Evolutionary conservation across 2,113 vertebrate species (phyloP).

Genomic region (Spheniscus mendiculus): DNA sequence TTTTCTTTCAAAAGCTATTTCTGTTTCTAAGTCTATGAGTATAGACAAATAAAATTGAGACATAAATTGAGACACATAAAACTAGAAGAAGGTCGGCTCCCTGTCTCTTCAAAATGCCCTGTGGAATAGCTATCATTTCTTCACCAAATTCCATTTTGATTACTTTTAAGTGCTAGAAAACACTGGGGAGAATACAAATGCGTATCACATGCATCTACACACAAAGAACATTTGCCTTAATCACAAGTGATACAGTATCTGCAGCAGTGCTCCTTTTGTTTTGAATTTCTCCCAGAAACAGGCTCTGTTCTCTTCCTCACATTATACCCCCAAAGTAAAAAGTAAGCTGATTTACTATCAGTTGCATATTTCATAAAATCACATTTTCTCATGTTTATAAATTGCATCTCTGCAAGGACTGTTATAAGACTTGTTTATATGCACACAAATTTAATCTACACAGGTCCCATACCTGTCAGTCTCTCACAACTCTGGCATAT

Average conservation of each 20-base stretch:
- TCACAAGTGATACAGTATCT: neutral
- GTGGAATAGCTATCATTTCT: neutral
- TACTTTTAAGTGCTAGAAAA: neutral
- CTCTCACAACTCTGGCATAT: neutral
- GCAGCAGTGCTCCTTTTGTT: neutral
- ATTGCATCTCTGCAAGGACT: neutral
- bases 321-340: neutral
- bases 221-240: neutral
- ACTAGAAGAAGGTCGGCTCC: neutral
- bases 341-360: conserved; percentile 3
- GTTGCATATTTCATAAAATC: neutral
- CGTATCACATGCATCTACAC: neutral
- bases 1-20: neutral
- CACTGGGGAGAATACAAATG: neutral
- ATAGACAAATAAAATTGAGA: neutral
- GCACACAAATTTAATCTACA: neutral
- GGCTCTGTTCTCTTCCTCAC: neutral
- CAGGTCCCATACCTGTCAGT: neutral
- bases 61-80: neutral
- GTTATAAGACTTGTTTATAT: neutral
- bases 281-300: neutral
- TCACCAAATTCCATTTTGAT: conserved; percentile 20
- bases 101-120: neutral
- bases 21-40: neutral
- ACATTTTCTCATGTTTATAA: conserved; percentile 15